phyloP scores from a whole-genome alignment of 2,888 invertebrate genomes.

The Tromatobia lineatoria region DNA sequence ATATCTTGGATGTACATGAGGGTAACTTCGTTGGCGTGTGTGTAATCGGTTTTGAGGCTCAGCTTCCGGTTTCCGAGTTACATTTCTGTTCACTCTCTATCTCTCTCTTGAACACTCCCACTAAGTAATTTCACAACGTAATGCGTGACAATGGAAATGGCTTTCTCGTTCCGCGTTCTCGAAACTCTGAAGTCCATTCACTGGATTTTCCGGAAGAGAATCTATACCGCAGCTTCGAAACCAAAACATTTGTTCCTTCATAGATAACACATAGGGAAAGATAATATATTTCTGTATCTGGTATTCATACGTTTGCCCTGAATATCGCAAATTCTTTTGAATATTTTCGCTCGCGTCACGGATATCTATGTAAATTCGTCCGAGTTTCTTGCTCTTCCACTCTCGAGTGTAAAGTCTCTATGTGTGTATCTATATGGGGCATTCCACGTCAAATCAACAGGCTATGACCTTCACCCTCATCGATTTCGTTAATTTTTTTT shows the following conservation, averaged over 20 bases:
- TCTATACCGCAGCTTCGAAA: neutral
- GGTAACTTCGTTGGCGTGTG: neutral
- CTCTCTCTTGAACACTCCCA: slow-evolving; percentile 21
- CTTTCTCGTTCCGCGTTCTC: neutral
- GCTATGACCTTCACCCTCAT: no score
- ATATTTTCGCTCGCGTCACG: slow-evolving; percentile 43
- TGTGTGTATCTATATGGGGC: no score
- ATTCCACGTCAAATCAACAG: no score
- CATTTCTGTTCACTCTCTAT: slow-evolving; percentile 23
- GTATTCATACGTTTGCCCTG: slow-evolving; percentile 37
- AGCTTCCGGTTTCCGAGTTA: slow-evolving; percentile 50
- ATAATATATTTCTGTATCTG: slow-evolving; percentile 28
- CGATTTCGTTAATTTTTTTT: no score
- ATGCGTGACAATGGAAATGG: neutral
- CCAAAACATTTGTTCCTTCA: slow-evolving; percentile 12
- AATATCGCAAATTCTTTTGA: slow-evolving; percentile 54
- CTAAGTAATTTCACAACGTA: slow-evolving; percentile 33
- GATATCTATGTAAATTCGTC: slow-evolving; percentile 53
- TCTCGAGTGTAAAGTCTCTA: neutral
- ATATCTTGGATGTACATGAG: no score
- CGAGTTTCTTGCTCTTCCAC: slow-evolving; percentile 47
- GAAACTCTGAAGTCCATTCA: neutral
- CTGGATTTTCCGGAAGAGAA: slow-evolving; percentile 9
- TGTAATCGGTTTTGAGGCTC: slow-evolving; percentile 1
- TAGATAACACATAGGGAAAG: slow-evolving; percentile 1